phyloP scores from a whole-genome alignment of 2,797 vertebrate species.

The Novumbra hubbsi region DNA sequence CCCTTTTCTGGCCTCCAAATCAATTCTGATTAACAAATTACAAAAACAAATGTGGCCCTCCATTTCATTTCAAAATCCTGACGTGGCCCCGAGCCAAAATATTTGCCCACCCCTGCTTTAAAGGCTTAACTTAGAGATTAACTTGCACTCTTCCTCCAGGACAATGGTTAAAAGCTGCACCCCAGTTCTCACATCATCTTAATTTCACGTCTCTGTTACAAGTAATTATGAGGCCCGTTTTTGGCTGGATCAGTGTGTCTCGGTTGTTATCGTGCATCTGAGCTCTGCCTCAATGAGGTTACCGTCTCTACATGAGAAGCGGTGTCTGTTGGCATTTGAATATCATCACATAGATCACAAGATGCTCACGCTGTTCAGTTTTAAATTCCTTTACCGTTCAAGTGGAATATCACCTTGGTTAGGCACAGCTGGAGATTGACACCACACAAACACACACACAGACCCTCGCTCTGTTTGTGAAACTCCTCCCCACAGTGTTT shows the following conservation, averaged over 20 bases:
- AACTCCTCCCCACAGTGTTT: neutral
- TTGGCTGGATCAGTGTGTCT: constrained; percentile 22
- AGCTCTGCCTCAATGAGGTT: constrained; percentile 43
- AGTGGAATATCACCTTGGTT: constrained; percentile 11
- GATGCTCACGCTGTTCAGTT: neutral
- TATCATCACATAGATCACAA: constrained; percentile 13
- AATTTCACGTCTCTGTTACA: constrained; percentile 47
- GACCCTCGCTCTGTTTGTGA: neutral
- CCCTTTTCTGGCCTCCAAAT: too few species aligned
- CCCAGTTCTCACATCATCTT: constrained; percentile 20
- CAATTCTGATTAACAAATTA: too few species aligned
- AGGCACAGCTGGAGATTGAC: constrained; percentile 18
- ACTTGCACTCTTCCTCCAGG: constrained; percentile 23
- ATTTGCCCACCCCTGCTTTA: too few species aligned
- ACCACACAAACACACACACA: neutral
- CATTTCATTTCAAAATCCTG: too few species aligned
- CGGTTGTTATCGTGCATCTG: constrained; percentile 15
- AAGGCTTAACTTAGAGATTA: too few species aligned
- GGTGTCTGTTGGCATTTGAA: constrained; percentile 30
- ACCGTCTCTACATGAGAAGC: constrained; percentile 28
- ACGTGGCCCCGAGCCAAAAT: too few species aligned
- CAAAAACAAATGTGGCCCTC: too few species aligned
- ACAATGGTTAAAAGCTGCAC: constrained; percentile 36
- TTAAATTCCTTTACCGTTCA: constrained; percentile 14
- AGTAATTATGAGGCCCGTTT: constrained; percentile 53